phyloP scores from a whole-genome alignment of 2,113 vertebrate species.

The Thinocorus orbignyianus region DNA sequence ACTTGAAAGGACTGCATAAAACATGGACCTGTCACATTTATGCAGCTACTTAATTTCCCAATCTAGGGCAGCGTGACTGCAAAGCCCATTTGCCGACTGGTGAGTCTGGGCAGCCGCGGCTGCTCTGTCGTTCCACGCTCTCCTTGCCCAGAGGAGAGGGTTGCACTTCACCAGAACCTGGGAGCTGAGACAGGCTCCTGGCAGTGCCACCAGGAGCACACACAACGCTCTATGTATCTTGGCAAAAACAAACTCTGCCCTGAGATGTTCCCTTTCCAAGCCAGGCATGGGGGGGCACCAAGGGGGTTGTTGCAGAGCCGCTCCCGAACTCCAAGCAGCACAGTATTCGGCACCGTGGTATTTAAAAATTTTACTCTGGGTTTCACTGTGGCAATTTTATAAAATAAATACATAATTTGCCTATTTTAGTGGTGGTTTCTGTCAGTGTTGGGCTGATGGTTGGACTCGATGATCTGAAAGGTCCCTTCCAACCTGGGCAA shows the following conservation, averaged over 20 bases:
- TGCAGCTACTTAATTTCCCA: conserved; percentile 4
- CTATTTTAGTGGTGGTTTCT: not conserved
- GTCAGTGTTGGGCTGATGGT: no score
- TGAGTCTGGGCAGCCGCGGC: conserved; percentile 9
- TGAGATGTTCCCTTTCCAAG: conserved; percentile 15
- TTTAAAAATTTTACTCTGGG: not conserved
- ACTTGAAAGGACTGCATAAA: not conserved
- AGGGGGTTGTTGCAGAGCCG: not conserved
- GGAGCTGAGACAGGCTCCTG: conserved; percentile 27
- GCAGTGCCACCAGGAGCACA: conserved; percentile 23
- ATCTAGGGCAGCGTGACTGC: not conserved
- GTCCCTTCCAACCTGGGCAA: no score
- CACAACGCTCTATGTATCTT: conserved; percentile 43
- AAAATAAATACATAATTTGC: not conserved
- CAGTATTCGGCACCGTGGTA: not conserved
- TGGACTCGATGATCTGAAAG: no score
- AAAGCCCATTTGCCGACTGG: conserved; percentile 11
- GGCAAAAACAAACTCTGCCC: conserved; percentile 51
- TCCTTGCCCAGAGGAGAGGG: not conserved
- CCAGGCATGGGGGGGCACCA: fast-evolving
- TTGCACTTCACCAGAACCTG: not conserved
- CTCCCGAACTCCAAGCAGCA: not conserved
- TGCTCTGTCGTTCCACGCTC: not conserved
- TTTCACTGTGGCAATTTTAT: not conserved
- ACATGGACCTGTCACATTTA: not conserved